Evolutionary conservation across 1,140 invertebrate species (phyloP).

Genomic region (Notospermus geniculatus): DNA sequence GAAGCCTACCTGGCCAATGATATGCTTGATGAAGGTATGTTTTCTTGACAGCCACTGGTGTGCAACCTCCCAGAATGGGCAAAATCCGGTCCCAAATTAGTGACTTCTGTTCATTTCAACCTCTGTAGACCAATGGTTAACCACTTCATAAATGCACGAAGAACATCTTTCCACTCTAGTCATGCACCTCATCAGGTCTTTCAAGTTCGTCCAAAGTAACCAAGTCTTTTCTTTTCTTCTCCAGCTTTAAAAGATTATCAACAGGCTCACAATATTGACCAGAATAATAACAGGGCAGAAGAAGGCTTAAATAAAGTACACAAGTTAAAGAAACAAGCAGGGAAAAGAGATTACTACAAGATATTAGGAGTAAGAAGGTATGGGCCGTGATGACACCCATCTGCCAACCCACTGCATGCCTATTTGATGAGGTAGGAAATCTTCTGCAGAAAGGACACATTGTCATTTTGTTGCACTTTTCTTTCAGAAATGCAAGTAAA

Average conservation of each 20-base stretch:
- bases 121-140: no score
- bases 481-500: conserved; percentile 74
- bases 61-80: no score
- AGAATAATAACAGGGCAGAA: conserved; percentile 75
- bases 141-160: background rate
- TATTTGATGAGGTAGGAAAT: no score
- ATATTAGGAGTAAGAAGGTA: conserved; percentile 81
- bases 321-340: conserved; percentile 89
- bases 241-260: conserved; percentile 86
- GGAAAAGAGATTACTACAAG: conserved; percentile 97
- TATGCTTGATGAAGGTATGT: conserved; percentile 91
- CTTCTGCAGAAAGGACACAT: no score
- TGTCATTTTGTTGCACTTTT: conserved; percentile 10
- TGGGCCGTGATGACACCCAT: no score
- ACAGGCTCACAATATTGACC: conserved; percentile 81
- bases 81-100: no score
- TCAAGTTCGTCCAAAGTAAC: no score
- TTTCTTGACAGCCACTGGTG: background rate
- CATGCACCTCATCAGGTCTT: no score
- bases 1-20: conserved; percentile 89
- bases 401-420: no score
- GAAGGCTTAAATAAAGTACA: conserved; percentile 87
- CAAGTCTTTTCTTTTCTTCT: conserved; percentile 36
- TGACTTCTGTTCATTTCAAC: no score
- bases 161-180: no score